Conservation (phyloP, 2,888 invertebrate genomes). For the Polietes domitor region DNA sequence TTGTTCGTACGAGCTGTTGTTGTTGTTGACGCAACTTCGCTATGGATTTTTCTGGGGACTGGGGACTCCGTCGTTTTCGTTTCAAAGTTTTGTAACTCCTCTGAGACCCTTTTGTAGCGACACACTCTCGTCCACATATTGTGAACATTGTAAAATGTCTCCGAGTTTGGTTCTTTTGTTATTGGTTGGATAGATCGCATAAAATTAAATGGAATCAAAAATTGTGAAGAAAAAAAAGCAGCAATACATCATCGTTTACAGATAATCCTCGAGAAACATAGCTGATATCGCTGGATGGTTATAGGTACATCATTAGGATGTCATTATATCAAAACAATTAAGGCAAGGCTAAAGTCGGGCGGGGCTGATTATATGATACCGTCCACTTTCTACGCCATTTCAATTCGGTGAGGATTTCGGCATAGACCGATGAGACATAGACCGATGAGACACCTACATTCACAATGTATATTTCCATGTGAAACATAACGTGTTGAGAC, state of each 20-base stretch:
- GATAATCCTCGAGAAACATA: too few species aligned
- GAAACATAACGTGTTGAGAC: too few species aligned
- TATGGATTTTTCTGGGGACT: neutral
- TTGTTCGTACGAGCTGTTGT: neutral
- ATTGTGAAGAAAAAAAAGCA: neutral
- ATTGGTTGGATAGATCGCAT: constrained; percentile 33
- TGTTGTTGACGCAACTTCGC: neutral
- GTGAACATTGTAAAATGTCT: constrained; percentile 57
- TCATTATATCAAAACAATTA: neutral
- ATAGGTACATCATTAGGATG: too few species aligned
- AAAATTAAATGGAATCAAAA: constrained; percentile 58
- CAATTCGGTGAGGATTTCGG: too few species aligned
- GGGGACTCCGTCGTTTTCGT: constrained; percentile 28
- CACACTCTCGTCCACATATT: neutral
- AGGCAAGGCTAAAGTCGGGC: too few species aligned
- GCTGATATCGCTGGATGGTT: neutral
- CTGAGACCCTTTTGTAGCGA: constrained; percentile 41
- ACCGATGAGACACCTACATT: too few species aligned
- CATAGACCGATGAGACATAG: too few species aligned
- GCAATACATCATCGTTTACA: neutral
- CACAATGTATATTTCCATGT: too few species aligned
- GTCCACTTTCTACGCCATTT: too few species aligned
- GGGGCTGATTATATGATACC: too few species aligned
- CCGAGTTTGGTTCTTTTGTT: constrained; percentile 39
- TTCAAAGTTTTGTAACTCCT: constrained; percentile 59